phyloP scores from a whole-genome alignment of 2,113 vertebrate genomes.

The Canis aureus region DNA sequence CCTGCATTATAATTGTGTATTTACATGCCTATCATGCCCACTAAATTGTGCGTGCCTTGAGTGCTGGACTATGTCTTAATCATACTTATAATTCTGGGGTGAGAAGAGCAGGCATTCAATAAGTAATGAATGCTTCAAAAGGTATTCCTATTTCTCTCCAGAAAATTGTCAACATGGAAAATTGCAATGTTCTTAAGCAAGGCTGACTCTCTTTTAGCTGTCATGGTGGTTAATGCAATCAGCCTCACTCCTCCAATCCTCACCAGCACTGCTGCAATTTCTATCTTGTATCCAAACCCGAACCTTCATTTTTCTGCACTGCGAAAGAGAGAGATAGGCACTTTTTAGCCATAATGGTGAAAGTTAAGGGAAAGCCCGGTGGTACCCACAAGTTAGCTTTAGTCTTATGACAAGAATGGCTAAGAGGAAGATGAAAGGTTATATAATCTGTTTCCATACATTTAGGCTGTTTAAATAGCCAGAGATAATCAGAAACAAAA shows the following conservation, averaged over 20 bases:
- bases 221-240: background rate
- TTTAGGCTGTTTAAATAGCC: background rate
- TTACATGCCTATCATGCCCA: conserved; percentile 48
- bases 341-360: background rate
- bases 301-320: background rate
- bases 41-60: background rate
- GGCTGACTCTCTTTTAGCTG: background rate
- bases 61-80: conserved; percentile 42
- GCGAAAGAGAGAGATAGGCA: background rate
- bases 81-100: conserved; percentile 47
- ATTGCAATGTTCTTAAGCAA: conserved; percentile 58
- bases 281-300: background rate
- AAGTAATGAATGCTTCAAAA: conserved; percentile 67
- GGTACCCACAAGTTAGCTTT: background rate
- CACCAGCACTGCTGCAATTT: background rate
- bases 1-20: conserved; percentile 43
- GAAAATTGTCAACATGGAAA: conserved; percentile 57
- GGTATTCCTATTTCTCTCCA: conserved; percentile 31
- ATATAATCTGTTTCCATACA: background rate
- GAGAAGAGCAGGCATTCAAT: conserved; percentile 30
- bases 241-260: background rate
- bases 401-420: conserved; percentile 1
- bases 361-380: background rate
- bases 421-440: background rate
- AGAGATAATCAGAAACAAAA: conserved; percentile 32